phyloP scores from a whole-genome alignment of 2,113 vertebrate genomes.

The Lagopus muta region DNA sequence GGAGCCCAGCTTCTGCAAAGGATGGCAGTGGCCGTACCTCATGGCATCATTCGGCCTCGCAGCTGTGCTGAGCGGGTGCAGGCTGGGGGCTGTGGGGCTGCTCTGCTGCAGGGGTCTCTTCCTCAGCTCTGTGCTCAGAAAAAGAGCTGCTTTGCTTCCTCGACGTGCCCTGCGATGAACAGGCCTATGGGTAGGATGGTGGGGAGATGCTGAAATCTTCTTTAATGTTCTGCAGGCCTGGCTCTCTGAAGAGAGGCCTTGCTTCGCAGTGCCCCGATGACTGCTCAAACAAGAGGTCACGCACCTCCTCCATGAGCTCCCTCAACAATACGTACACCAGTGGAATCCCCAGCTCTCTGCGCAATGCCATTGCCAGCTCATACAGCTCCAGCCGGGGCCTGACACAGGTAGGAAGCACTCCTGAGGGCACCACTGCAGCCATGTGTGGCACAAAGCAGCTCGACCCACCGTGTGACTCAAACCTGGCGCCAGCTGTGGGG shows the following conservation, averaged over 20 bases:
- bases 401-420: slow-evolving; percentile 78
- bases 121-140: background rate
- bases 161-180: fast-evolving
- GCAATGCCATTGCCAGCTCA: slow-evolving; percentile 93
- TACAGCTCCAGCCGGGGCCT: slow-evolving; percentile 90
- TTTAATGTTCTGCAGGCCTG: slow-evolving; percentile 78
- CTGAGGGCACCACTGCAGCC: fast-evolving
- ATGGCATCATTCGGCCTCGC: background rate
- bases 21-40: background rate
- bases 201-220: background rate
- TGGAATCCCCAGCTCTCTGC: slow-evolving; percentile 82
- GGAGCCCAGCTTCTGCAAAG: background rate
- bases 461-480: fast-evolving
- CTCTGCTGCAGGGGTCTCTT: background rate
- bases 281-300: slow-evolving; percentile 85
- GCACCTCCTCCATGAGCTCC: slow-evolving; percentile 90
- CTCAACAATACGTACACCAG: slow-evolving; percentile 67
- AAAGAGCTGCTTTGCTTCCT: background rate
- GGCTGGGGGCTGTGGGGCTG: fast-evolving
- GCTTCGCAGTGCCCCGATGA: slow-evolving; percentile 80
- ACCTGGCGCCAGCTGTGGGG: no score
- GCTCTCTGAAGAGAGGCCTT: slow-evolving; percentile 87
- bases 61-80: background rate
- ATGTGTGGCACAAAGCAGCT: background rate
- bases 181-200: fast-evolving